Conservation (phyloP, 2,888 invertebrate species). For the Eumacrocentrus americanus region DNA sequence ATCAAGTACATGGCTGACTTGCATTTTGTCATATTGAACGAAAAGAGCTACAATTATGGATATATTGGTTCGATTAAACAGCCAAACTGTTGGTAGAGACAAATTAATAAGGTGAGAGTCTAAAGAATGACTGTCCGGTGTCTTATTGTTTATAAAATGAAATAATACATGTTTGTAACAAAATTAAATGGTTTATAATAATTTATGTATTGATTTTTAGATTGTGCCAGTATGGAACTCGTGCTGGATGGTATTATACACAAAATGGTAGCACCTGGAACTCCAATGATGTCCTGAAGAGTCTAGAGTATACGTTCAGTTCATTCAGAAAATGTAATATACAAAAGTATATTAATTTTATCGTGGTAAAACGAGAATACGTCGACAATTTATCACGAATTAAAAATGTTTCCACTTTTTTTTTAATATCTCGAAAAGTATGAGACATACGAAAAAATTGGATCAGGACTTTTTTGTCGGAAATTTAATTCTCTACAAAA, state of each 20-base stretch:
- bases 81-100: slow-evolving; percentile 64
- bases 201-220: slow-evolving; percentile 66
- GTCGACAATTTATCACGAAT: no score
- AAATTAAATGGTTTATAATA: no score
- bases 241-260: slow-evolving; percentile 80
- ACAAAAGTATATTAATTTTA: no score
- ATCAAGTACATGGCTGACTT: no score
- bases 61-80: slow-evolving; percentile 61
- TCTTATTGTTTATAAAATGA: no score
- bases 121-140: slow-evolving; percentile 4
- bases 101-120: slow-evolving; percentile 61
- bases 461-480: no score
- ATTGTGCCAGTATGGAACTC: slow-evolving; percentile 81
- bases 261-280: slow-evolving; percentile 65
- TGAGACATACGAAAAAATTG: no score
- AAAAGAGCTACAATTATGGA: slow-evolving; percentile 55
- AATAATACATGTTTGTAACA: no score
- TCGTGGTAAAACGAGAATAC: no score
- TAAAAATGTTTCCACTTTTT: no score
- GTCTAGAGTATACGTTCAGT: slow-evolving; percentile 81
- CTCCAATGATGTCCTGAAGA: slow-evolving; percentile 77
- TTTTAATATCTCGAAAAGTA: no score
- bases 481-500: no score
- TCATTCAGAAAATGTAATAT: slow-evolving; percentile 82
- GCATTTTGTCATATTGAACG: background rate